phyloP scores from a whole-genome alignment of 1,140 invertebrate genomes.

The Drosophila auraria region DNA sequence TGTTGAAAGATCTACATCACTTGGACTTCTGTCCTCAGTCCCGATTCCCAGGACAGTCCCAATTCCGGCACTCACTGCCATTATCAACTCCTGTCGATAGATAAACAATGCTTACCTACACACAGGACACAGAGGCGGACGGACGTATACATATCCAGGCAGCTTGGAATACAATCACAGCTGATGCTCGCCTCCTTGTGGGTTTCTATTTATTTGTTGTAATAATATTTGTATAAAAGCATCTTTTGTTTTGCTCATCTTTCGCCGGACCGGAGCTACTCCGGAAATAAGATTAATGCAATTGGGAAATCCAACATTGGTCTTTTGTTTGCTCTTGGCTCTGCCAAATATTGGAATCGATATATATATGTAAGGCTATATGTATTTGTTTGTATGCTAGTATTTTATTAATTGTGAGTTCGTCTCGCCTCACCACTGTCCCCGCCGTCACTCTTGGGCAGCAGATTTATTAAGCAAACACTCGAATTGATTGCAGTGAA shows the following conservation, averaged over 20 bases:
- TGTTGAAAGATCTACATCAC: constrained; percentile 9
- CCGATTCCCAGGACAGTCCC: constrained; percentile 12
- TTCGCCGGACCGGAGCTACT: constrained; percentile 27
- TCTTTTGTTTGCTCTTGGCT: constrained; percentile 40
- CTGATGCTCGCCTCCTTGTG: constrained; percentile 17
- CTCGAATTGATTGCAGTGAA: constrained; percentile 30
- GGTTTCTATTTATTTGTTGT: constrained; percentile 60
- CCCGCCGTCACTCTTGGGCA: not conserved
- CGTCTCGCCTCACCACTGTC: constrained; percentile 11
- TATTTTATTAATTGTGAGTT: constrained; percentile 53
- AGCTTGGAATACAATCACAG: constrained; percentile 39
- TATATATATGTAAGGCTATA: constrained; percentile 2
- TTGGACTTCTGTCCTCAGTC: not conserved
- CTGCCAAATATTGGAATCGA: constrained; percentile 37
- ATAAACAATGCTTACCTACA: constrained; percentile 42
- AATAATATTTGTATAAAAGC: constrained; percentile 74
- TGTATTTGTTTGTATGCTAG: constrained; percentile 38
- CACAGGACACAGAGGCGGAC: constrained; percentile 22
- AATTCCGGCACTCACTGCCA: constrained; percentile 10
- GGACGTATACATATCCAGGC: constrained; percentile 25
- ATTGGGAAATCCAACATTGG: constrained; percentile 63
- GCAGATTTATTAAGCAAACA: constrained; percentile 37
- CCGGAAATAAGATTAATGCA: constrained; percentile 73
- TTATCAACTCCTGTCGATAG: constrained; percentile 56
- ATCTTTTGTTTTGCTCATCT: constrained; percentile 60